Evolutionary conservation across 2,113 vertebrate genomes (phyloP), one percentile per base, ranked within the genome.

Genomic region (Indicator maculatus): DNA sequence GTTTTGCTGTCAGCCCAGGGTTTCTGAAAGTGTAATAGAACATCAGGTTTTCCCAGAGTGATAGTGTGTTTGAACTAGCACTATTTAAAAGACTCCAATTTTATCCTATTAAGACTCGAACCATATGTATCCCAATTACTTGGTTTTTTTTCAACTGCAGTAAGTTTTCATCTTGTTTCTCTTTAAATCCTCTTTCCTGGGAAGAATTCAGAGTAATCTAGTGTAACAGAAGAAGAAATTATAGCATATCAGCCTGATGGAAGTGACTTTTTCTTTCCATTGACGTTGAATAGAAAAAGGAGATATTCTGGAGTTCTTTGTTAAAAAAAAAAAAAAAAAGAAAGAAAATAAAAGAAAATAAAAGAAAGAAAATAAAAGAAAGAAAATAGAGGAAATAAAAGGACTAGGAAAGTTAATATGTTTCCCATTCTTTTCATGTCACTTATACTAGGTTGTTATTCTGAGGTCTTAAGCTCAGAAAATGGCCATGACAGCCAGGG

Each of bases 211-310:
- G 38, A 60, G 16, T 70, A 94, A 41, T 60, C 36, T 5, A 41
- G 28, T 67, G 31, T 19, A 77, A 36, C 17, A 83, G 56, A 33
- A 84, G 30, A 83, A 82, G 47, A 69, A 94, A 74, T 73, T 66
- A 83, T 83, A 93, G 31, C 5, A 5, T 33, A 53, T 44, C 36
- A 64, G 47, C 21, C 19, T 74, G 41, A 45, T 70, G 64, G 33
- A 94, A 94, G 15, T 64, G 52, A 69, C 59, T 72, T 93, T 89
- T 90, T 50, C 52, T 71, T 93, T 88, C 31, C 71, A 4, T n/a
- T 90, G 69, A 83, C 82, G 56, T 30, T 71, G 38, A 88, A 56
- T 80, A 86, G 52, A 39, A 86, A 72, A 41, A 76, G 33, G 33
- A 80, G 24, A 66, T 64, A 52, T 5, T 36, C 60, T 81, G 11